Percentiles rank a stretch among this genome's conserved stretches.
phyloP scores from a whole-genome alignment of 2,797 vertebrate genomes.

The Pipistrellus kuhlii region DNA sequence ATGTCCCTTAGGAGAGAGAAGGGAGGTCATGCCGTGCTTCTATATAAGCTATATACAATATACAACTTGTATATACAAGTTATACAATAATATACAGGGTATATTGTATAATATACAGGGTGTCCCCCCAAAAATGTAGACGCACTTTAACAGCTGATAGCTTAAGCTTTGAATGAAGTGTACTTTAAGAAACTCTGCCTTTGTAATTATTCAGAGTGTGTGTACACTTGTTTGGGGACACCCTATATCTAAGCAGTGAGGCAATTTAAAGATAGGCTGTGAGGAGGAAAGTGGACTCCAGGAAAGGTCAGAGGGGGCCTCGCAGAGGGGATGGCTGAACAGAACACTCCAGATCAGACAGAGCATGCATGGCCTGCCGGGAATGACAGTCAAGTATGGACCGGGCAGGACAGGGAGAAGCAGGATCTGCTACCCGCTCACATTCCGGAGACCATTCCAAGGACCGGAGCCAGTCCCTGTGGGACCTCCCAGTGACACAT shows the following conservation, averaged over 20 bases:
- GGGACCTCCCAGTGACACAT: not conserved
- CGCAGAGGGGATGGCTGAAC: fast-evolving
- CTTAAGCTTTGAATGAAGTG: too few species aligned
- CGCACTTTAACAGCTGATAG: too few species aligned
- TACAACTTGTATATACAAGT: too few species aligned
- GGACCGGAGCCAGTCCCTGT: not conserved
- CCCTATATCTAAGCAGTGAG: fast-evolving
- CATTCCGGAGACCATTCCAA: not conserved
- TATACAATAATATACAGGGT: too few species aligned
- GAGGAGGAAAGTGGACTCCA: fast-evolving
- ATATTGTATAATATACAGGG: too few species aligned
- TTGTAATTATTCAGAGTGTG: too few species aligned
- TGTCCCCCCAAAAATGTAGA: too few species aligned
- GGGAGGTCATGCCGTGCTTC: not conserved
- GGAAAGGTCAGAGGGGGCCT: not conserved
- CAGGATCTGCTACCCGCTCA: not conserved
- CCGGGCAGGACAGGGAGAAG: not conserved
- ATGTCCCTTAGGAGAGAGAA: not conserved
- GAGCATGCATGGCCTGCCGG: too few species aligned
- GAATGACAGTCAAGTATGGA: not conserved
- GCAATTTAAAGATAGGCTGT: not conserved
- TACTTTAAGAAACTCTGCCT: too few species aligned
- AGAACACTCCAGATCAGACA: not conserved
- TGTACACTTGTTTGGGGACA: too few species aligned
- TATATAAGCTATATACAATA: too few species aligned